Evolutionary conservation across 2,888 invertebrate species (phyloP).

Genomic region (Polymixis lichenea): DNA sequence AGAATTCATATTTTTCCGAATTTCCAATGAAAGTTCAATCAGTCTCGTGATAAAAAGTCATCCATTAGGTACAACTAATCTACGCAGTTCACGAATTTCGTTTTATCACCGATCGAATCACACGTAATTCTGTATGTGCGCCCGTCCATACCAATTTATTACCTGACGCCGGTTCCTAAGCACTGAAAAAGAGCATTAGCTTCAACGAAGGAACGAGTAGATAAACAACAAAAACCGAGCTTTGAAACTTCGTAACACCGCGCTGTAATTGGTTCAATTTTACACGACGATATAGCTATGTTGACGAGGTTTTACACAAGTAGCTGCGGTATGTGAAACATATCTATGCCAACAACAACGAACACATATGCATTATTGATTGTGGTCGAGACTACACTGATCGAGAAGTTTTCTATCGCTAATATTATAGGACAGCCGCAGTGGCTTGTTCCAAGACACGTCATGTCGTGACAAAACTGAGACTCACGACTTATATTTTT

Average conservation of each 20-base stretch:
- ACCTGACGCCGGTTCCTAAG: slow-evolving; percentile 26
- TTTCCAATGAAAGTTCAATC: background rate
- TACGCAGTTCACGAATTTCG: slow-evolving; percentile 35
- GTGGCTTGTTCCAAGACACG: background rate
- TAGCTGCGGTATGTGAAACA: background rate
- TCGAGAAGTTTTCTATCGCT: background rate
- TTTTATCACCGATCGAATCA: slow-evolving; percentile 37
- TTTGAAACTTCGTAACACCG: background rate
- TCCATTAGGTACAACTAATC: slow-evolving; percentile 26
- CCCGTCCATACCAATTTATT: slow-evolving; percentile 56
- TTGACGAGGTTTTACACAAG: background rate
- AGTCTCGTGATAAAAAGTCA: background rate
- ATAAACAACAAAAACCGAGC: background rate
- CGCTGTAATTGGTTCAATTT: background rate
- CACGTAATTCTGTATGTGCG: slow-evolving; percentile 38
- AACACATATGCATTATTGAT: background rate
- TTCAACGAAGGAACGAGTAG: slow-evolving; percentile 13
- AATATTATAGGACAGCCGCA: background rate
- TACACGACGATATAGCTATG: background rate
- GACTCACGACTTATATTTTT: background rate
- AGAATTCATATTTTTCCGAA: background rate
- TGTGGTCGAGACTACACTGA: background rate
- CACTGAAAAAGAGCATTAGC: slow-evolving; percentile 50
- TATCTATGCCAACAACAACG: too few relatives aligned
- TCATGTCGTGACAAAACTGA: background rate